Evolutionary conservation across 2,888 invertebrate species (phyloP).

Genomic region (Eilema griseolum): DNA sequence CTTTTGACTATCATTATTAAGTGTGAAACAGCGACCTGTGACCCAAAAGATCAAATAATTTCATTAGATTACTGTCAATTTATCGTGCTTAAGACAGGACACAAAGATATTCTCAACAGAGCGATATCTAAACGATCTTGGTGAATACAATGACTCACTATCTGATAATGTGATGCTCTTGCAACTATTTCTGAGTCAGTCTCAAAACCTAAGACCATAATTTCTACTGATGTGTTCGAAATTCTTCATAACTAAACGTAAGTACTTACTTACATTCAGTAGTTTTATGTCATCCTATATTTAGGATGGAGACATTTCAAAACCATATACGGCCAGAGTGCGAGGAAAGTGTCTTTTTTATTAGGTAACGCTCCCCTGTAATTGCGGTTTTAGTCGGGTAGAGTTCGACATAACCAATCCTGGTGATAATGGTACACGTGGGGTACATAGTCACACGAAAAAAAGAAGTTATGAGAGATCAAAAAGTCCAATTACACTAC

Average conservation of each 20-base stretch:
- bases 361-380: too few species aligned
- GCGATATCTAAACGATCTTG: background rate
- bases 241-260: background rate
- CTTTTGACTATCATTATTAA: background rate
- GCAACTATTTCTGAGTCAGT: background rate
- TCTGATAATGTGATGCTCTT: background rate
- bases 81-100: background rate
- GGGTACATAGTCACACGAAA: too few species aligned
- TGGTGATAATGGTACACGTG: too few species aligned
- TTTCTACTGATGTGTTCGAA: background rate
- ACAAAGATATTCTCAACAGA: conserved; percentile 1
- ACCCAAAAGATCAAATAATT: background rate
- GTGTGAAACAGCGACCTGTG: background rate
- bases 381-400: too few species aligned
- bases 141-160: background rate
- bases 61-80: background rate
- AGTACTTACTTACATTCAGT: too few species aligned
- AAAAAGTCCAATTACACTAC: too few species aligned
- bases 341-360: too few species aligned
- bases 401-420: too few species aligned
- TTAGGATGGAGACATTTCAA: too few species aligned
- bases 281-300: too few species aligned
- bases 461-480: too few species aligned
- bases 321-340: too few species aligned
- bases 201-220: background rate